Evolutionary conservation across 2,888 invertebrate species (phyloP).

Genomic region (Conchocele bisecta): DNA sequence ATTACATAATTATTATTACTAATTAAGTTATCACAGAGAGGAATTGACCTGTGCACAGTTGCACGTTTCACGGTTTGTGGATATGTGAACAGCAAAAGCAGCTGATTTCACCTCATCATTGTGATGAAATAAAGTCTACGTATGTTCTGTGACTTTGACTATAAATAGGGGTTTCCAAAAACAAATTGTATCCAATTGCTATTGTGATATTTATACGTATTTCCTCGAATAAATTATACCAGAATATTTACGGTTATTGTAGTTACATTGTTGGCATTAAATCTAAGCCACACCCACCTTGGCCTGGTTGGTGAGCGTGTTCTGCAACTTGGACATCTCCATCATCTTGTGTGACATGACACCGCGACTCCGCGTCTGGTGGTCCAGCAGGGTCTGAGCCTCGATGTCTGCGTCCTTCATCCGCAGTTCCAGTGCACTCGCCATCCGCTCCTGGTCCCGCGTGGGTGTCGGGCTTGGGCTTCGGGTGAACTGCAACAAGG

Average conservation of each 20-base stretch:
- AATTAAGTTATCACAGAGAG: too few relatives aligned
- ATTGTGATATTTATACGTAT: too few relatives aligned
- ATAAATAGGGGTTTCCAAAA: too few relatives aligned
- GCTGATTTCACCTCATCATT: too few relatives aligned
- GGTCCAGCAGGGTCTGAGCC: slow-evolving; percentile 60
- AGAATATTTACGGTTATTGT: neutral
- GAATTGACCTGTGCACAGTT: too few relatives aligned
- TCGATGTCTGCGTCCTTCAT: slow-evolving; percentile 65
- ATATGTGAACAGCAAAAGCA: too few relatives aligned
- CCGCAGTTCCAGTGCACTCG: slow-evolving; percentile 64
- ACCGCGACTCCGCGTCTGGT: slow-evolving; percentile 62
- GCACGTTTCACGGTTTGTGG: too few relatives aligned
- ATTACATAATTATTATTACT: too few relatives aligned
- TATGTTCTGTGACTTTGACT: too few relatives aligned
- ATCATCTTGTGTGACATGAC: slow-evolving; percentile 76
- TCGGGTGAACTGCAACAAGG: slow-evolving; percentile 22
- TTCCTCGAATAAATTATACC: too few relatives aligned
- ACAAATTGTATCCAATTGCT: too few relatives aligned
- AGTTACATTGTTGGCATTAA: neutral
- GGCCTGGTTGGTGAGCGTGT: slow-evolving; percentile 75
- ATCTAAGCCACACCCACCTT: slow-evolving; percentile 69
- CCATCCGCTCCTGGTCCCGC: slow-evolving; percentile 60
- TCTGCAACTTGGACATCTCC: slow-evolving; percentile 77
- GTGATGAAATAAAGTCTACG: too few relatives aligned
- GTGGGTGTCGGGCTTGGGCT: slow-evolving; percentile 57